phyloP scores from a whole-genome alignment of 2,113 vertebrate species.

The Nyctereutes procyonoides region DNA sequence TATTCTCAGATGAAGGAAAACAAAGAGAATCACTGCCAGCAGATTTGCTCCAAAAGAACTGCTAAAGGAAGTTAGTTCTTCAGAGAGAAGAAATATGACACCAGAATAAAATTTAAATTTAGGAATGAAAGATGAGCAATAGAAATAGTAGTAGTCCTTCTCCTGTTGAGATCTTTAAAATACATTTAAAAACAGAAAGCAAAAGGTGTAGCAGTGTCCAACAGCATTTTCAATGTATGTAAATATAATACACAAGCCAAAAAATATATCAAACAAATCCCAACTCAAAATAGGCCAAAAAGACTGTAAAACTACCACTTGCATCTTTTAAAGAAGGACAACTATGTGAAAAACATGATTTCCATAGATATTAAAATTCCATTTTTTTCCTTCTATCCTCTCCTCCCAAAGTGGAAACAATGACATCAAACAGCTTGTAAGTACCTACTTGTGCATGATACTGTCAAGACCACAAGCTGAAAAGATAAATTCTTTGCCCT shows the following conservation, averaged over 20 bases:
- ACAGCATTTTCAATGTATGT: background rate
- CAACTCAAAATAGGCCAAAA: constrained; percentile 4
- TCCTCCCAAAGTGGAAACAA: constrained; percentile 22
- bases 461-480: background rate
- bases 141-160: background rate
- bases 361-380: background rate
- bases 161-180: background rate
- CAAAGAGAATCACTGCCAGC: background rate
- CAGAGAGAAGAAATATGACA: background rate
- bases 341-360: constrained; percentile 26
- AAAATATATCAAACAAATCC: background rate
- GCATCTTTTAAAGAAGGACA: constrained; percentile 29
- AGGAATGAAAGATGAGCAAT: background rate
- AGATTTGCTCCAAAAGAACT: constrained; percentile 16
- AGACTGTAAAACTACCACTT: background rate
- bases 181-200: background rate
- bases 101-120: background rate
- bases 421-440: background rate
- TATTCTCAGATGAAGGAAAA: background rate
- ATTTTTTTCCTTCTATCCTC: background rate
- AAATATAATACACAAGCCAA: background rate
- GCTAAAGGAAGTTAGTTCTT: background rate
- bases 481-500: background rate
- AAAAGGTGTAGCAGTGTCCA: background rate
- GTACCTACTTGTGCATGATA: background rate